phyloP scores from a whole-genome alignment of 2,797 vertebrate species.

The Brotula barbata region DNA sequence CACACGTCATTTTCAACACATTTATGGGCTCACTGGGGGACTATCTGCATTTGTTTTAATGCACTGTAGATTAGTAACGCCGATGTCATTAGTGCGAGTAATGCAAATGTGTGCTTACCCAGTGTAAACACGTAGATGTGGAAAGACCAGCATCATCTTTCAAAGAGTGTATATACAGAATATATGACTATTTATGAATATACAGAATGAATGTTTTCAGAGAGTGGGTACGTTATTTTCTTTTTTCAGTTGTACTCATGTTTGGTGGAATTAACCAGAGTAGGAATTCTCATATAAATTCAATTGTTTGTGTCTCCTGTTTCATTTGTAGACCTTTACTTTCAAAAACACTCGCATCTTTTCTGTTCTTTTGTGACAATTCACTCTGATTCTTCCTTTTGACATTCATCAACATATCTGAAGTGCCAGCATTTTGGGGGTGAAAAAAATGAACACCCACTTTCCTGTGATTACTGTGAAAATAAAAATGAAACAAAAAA shows the following conservation, averaged over 20 bases:
- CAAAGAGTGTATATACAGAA: conserved; percentile 38
- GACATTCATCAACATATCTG: conserved; percentile 24
- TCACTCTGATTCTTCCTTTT: conserved; percentile 26
- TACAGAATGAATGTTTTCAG: conserved; percentile 57
- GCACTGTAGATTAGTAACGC: conserved; percentile 24
- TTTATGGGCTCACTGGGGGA: conserved; percentile 40
- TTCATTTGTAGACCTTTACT: conserved; percentile 37
- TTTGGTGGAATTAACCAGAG: conserved; percentile 55
- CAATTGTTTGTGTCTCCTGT: conserved; percentile 36
- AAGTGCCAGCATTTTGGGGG: conserved; percentile 32
- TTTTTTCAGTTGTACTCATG: conserved; percentile 31
- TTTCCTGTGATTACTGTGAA: conserved; percentile 56
- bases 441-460: conserved; percentile 32
- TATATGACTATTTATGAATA: conserved; percentile 74
- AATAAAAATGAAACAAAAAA: conserved; percentile 46
- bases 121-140: conserved; percentile 33
- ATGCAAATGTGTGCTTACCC: conserved; percentile 26
- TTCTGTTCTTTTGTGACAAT: conserved; percentile 26
- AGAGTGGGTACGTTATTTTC: conserved; percentile 36
- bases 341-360: conserved; percentile 30
- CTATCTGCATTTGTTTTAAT: conserved; percentile 20
- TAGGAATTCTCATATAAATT: conserved; percentile 28
- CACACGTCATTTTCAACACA: conserved; percentile 14
- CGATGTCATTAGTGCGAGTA: conserved; percentile 14
- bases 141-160: conserved; percentile 21